A percentile compares a stretch with the other conserved stretches of the same genome.
These are phyloP conservation scores for Cryptocephalus primarius DNA, from an alignment of 2,888 invertebrate species.

Conservation along the genomic window DNA sequence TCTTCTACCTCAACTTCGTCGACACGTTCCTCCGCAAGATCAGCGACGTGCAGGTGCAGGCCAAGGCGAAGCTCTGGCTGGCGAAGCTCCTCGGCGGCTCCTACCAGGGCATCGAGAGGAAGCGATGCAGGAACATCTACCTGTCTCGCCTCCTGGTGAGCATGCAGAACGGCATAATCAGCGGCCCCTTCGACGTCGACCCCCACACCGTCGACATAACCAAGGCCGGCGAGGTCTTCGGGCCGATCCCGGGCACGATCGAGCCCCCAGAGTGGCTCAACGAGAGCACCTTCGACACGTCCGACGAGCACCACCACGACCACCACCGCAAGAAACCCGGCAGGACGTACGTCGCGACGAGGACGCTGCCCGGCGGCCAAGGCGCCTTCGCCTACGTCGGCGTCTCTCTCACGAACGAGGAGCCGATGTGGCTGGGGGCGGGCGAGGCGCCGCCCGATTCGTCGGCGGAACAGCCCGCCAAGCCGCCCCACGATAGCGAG, in stretches of 20 bases:
- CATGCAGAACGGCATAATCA: slow-evolving; percentile 34
- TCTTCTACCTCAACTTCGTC: slow-evolving; percentile 36
- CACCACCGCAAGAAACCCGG: slow-evolving; percentile 24
- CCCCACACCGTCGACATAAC: slow-evolving; percentile 32
- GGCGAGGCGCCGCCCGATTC: slow-evolving; percentile 20
- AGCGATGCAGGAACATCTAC: slow-evolving; percentile 38
- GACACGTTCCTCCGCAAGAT: slow-evolving; percentile 22
- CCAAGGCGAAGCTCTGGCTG: slow-evolving; percentile 32
- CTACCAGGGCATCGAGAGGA: slow-evolving; percentile 27
- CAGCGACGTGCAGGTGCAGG: slow-evolving; percentile 17
- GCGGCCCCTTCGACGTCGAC: slow-evolving; percentile 30
- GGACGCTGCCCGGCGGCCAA: slow-evolving; percentile 35
- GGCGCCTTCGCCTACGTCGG: slow-evolving; percentile 40
- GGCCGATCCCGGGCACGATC: slow-evolving; percentile 19
- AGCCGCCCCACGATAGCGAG: slow-evolving; percentile 29
- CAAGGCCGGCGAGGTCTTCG: slow-evolving; percentile 30
- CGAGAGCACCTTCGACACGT: slow-evolving; percentile 18
- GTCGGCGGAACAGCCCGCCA: slow-evolving; percentile 23
- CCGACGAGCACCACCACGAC: slow-evolving; percentile 8
- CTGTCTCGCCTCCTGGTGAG: slow-evolving; percentile 35
- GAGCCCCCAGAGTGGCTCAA: slow-evolving; percentile 29
- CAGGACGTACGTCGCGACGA: slow-evolving; percentile 39
- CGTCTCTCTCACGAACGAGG: slow-evolving; percentile 32
- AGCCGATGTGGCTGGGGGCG: slow-evolving; percentile 31
- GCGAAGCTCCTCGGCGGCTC: slow-evolving; percentile 34